Evolutionary conservation across 2,797 vertebrate genomes (phyloP).

Genomic region (Pangasius macronema): DNA sequence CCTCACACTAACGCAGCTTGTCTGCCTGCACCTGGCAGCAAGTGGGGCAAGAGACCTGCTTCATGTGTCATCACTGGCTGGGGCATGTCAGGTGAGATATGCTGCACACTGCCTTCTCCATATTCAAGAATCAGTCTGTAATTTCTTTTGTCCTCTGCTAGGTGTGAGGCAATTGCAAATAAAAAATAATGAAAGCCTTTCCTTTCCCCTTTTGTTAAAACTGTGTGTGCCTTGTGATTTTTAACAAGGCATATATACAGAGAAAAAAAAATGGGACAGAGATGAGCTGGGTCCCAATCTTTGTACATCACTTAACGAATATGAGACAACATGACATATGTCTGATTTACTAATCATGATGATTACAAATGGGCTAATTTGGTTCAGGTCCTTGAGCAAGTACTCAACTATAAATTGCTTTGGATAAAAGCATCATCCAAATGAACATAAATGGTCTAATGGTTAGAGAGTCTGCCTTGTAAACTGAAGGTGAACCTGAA

Average conservation of each 20-base stretch:
- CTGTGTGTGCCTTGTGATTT: background rate
- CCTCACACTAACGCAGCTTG: conserved; percentile 81
- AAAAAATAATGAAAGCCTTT: background rate
- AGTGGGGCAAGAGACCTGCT: conserved; percentile 64
- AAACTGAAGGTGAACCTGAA: too few relatives aligned
- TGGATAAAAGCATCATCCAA: background rate
- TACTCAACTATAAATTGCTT: background rate
- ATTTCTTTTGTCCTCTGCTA: background rate
- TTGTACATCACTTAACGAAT: background rate
- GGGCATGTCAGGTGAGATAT: conserved; percentile 79
- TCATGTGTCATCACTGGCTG: conserved; percentile 85
- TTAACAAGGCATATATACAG: background rate
- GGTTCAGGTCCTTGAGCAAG: background rate
- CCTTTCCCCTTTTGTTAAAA: background rate
- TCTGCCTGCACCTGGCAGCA: conserved; percentile 72
- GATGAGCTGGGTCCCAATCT: background rate
- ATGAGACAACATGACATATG: background rate
- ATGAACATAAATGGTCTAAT: background rate
- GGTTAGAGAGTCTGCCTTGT: too few relatives aligned
- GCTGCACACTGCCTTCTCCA: background rate
- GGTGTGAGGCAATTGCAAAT: background rate
- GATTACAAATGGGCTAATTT: background rate
- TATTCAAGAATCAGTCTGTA: background rate
- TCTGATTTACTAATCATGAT: background rate
- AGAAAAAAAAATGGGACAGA: too few relatives aligned